These are phyloP conservation scores for Brachypodius melanocephalos DNA, from an alignment of 2,113 vertebrate genomes.

Conservation along the genomic window DNA sequence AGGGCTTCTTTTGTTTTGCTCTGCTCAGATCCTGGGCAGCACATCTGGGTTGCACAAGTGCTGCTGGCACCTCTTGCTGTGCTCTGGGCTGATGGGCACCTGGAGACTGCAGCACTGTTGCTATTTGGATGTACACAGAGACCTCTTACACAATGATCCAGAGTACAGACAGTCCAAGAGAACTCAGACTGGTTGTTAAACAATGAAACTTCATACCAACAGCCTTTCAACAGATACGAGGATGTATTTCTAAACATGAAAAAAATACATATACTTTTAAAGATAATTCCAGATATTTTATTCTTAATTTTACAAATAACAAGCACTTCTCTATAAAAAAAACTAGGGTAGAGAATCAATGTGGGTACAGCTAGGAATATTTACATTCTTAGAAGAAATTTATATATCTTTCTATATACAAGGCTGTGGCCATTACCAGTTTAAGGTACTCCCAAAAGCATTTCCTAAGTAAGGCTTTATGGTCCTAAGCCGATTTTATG, in stretches of 20 bases:
- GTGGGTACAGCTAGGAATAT: neutral
- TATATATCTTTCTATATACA: neutral
- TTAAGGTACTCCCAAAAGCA: neutral
- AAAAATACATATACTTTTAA: neutral
- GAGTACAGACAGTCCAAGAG: neutral
- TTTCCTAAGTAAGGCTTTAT: neutral
- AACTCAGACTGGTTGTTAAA: neutral
- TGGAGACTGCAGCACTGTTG: neutral
- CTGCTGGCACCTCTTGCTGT: neutral
- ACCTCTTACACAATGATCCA: neutral
- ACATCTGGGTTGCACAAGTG: neutral
- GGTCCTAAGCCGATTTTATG: fast-evolving
- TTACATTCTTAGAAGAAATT: neutral
- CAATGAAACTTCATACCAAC: neutral
- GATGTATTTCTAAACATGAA: neutral
- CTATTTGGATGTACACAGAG: neutral
- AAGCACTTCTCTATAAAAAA: neutral
- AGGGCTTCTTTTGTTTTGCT: neutral
- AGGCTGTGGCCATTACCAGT: neutral
- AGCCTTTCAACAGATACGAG: neutral
- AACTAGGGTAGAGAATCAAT: neutral
- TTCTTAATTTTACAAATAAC: conserved; percentile 26
- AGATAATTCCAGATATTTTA: conserved; percentile 13
- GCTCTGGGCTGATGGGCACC: neutral
- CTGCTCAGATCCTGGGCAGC: fast-evolving